Evolutionary conservation across 2,797 vertebrate species (phyloP), one percentile per base, ranked within the genome.

Genomic region (Acanthurus tractus): DNA sequence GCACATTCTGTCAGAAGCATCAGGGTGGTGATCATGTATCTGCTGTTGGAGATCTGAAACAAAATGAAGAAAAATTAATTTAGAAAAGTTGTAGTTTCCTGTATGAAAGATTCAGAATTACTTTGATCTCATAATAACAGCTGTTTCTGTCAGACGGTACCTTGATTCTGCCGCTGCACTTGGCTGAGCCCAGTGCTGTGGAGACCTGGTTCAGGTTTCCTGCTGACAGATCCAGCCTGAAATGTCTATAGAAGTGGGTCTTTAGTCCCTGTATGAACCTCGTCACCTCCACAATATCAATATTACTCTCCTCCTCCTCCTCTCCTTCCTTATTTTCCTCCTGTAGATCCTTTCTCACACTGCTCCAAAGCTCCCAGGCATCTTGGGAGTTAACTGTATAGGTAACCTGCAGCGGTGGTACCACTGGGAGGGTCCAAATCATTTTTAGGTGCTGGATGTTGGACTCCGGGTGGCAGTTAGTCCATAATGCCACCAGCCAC

Each of bases 401-500:
- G 0, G 92, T 95, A 77, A 99, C 94, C 57, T 96, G 93, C 85
- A 99, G 88, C 0, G 94, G 94, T 0, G 96, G 93, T 79, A 74
- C 85, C 0, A 74, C 65, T 0, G 97, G 96, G 8, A 98, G 65
- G 18, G 93, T 97, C 95, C 97, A 99, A 25, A 93, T 56, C 8
- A 98, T 94, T 77, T 96, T 96, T 0, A 95, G 92, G 9, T 93
- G 79, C 55, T 92, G 80, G 64, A 92, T 63, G 6, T 83, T 86
- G 73, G 52, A 86, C 44, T 95, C 95, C 3, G 86, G 25, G 78
- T 95, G 93, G 82, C 95, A 97, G 48, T 95, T 95, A 1, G 96
- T 96, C 97, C 98, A 99, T 82, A 99, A 89, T 0, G 97, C 96
- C 42, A 93, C 94, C 87, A 99, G 94, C 98, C 98, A 99, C 5